Conservation (phyloP, 2,113 vertebrate genomes). For the Aleadryas rufinucha region DNA sequence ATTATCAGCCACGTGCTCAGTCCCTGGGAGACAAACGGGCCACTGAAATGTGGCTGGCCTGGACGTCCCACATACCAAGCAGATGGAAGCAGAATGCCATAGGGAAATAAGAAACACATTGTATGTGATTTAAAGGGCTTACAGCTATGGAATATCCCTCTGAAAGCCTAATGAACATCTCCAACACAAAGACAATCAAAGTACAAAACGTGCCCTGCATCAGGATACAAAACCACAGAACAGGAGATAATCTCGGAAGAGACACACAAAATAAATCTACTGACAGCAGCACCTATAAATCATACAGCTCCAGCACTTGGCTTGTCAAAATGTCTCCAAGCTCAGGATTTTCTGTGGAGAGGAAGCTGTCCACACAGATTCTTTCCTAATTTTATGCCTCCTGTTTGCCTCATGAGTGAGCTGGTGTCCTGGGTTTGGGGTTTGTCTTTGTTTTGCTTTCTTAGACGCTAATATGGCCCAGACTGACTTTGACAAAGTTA, state of each 20-base stretch:
- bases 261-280: conserved; percentile 17
- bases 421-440: neutral
- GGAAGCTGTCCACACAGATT: neutral
- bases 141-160: conserved; percentile 81
- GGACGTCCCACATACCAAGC: conserved; percentile 69
- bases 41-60: conserved; percentile 72
- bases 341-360: conserved; percentile 14
- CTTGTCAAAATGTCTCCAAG: conserved; percentile 14
- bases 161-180: conserved; percentile 79
- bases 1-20: conserved; percentile 81
- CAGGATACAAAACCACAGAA: conserved; percentile 39
- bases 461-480: neutral
- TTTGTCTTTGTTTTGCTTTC: neutral
- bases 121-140: conserved; percentile 85
- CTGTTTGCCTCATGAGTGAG: neutral
- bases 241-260: conserved; percentile 18
- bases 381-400: conserved; percentile 14
- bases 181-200: conserved; percentile 76
- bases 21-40: conserved; percentile 80
- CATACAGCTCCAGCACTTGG: neutral
- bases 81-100: conserved; percentile 76
- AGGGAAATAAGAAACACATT: conserved; percentile 84
- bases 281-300: conserved; percentile 41
- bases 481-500: neutral
- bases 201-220: conserved; percentile 50